Percentiles rank a stretch among this genome's conserved stretches.
Conservation (phyloP, 2,797 vertebrate genomes). For the Staurois parvus region DNA sequence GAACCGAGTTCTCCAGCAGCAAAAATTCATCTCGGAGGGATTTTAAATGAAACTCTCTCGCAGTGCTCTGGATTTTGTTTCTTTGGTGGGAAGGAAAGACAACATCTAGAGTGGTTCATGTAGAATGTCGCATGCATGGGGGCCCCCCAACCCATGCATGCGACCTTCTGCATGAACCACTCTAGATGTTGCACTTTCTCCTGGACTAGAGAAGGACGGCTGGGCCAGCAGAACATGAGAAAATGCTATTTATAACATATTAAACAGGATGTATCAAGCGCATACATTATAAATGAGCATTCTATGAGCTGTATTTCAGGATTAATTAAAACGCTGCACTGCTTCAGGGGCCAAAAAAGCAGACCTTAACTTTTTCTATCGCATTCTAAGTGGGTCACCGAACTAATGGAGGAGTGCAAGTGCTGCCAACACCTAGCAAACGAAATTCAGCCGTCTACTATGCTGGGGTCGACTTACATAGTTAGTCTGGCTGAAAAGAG, state of each 20-base stretch:
- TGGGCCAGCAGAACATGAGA: neutral
- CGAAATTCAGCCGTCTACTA: too few relatives aligned
- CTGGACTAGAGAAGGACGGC: neutral
- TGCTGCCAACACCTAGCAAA: too few relatives aligned
- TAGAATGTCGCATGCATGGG: neutral
- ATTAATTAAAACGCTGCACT: slow-evolving; percentile 48
- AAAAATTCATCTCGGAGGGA: slow-evolving; percentile 53
- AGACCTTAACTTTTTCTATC: slow-evolving; percentile 6
- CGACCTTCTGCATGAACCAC: neutral
- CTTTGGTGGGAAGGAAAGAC: slow-evolving; percentile 10
- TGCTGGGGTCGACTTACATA: too few relatives aligned
- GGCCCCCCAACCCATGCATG: neutral
- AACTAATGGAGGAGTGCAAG: neutral
- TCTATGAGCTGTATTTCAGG: slow-evolving; percentile 35
- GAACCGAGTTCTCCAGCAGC: slow-evolving; percentile 21
- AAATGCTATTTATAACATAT: slow-evolving; percentile 50
- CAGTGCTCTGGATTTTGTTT: slow-evolving; percentile 7
- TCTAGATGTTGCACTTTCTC: neutral
- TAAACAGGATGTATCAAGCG: slow-evolving; percentile 17
- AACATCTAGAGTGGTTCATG: neutral
- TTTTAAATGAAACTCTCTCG: slow-evolving; percentile 43
- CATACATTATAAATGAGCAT: slow-evolving; percentile 54
- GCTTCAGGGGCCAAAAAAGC: slow-evolving; percentile 34
- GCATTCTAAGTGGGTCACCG: slow-evolving; percentile 49
- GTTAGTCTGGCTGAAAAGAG: too few relatives aligned